Conservation (phyloP, 2,888 invertebrate species). For the Lasioglossum zephyrum region DNA sequence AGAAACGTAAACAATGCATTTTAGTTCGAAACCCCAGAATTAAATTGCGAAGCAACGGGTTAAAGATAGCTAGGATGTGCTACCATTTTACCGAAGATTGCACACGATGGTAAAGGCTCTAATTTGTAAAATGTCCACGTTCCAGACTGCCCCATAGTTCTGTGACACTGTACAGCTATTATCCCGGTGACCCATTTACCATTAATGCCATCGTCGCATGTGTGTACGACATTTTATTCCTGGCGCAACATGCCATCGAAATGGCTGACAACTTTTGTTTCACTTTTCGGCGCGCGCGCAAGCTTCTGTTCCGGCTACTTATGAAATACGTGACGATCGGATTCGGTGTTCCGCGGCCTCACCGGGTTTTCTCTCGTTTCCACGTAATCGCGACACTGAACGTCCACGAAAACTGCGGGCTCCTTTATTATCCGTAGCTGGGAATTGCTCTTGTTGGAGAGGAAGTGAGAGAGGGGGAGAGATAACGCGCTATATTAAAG, state of each 20-base stretch:
- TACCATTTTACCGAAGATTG: background rate
- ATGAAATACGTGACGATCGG: constrained; percentile 47
- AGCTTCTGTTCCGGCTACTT: constrained; percentile 9
- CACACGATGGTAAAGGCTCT: background rate
- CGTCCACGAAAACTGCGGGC: background rate
- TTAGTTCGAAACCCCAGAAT: background rate
- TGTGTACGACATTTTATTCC: constrained; percentile 22
- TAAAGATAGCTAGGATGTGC: background rate
- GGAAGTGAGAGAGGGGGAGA: background rate
- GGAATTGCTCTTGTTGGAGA: constrained; percentile 20
- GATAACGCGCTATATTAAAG: constrained; percentile 44
- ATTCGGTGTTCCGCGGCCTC: background rate
- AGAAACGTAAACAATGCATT: background rate
- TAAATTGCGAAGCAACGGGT: background rate
- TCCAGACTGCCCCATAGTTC: background rate
- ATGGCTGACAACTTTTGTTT: constrained; percentile 7
- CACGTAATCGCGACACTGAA: constrained; percentile 20
- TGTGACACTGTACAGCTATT: background rate
- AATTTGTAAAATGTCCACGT: background rate
- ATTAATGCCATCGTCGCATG: constrained; percentile 20
- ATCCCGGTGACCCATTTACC: constrained; percentile 40
- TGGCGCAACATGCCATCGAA: constrained; percentile 24
- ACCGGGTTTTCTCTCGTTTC: constrained; percentile 13
- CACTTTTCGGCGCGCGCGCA: background rate
- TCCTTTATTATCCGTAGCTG: constrained; percentile 19